Base-by-base conservation (phyloP, 2,888 invertebrate genomes). In the Drosophila anomelani region DNA sequence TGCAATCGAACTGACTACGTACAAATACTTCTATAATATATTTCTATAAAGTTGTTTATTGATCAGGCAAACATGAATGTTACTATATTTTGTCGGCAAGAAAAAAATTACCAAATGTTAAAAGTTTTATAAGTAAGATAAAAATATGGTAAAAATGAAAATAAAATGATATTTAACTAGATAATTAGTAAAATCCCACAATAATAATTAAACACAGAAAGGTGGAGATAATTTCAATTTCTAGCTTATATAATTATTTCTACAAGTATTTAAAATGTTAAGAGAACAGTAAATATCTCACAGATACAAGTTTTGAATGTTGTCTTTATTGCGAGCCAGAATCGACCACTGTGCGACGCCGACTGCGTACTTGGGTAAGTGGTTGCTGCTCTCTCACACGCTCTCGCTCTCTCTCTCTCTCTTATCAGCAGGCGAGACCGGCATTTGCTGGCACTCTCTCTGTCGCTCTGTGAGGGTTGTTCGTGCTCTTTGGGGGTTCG, bases 341-440 rank as follows among this genome's bases (percentile, higher is more conserved):
- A 32, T 17, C 0, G 12, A 29, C 47, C 51, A 53, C 51, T 53
- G 51, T 53, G 51, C 61, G 47, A 60, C 63, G 63, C 55, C 32
- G 38, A 53, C 70, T 20, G 51, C 46, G 51, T 53, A 23, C 51
- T 13, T 53, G 51, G 36, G 51, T 53, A 53, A 34, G 51, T 53
- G 51, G 10, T 36, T 44, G 53, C 23, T 68, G 64, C 80, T 82
- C 76, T 63, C 53, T 26, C 46, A 54, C 41, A n/a, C 17, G 38
- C 46, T 46, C 41, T 12, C 47, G 20, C 47, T 29, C 64, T 32
- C 41, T 60, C 69, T 41, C 49, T 62, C 61, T 80, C 71, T 70
- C 79, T 75, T 77, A 76, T 77, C 79, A 74, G 73, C 81, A 70
- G 26, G 46, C 53, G 84, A 85, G 85, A 83, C 83, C 84, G 84